phyloP scores from a whole-genome alignment of 2,113 vertebrate species.

The Apodemus sylvaticus region DNA sequence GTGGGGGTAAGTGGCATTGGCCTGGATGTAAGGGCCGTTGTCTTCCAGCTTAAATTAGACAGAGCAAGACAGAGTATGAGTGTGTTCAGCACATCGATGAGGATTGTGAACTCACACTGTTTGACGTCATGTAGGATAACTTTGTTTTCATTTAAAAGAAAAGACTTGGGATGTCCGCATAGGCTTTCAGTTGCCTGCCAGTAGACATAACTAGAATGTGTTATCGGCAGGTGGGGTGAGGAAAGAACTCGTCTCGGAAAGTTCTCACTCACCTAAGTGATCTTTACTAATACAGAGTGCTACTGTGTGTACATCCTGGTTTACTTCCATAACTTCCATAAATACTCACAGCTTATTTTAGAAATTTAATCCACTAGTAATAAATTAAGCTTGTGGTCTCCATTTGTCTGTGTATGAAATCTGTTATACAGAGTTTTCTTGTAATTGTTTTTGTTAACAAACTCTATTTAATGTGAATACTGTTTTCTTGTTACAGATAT shows the following conservation, averaged over 20 bases:
- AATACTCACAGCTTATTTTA: not conserved
- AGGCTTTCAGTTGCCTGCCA: not conserved
- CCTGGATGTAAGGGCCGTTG: not conserved
- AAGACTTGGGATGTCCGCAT: not conserved
- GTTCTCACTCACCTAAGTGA: not conserved
- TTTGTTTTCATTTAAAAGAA: not conserved
- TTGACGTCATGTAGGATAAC: not conserved
- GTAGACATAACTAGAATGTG: not conserved
- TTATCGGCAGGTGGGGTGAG: not conserved
- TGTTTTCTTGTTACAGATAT: constrained; percentile 87
- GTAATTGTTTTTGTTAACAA: not conserved
- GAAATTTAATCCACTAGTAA: constrained; percentile 23
- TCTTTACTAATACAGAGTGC: constrained; percentile 5
- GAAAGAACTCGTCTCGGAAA: constrained; percentile 1
- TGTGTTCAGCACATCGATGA: not conserved
- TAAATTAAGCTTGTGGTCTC: constrained; percentile 26
- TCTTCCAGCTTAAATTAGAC: not conserved
- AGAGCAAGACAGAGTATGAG: not conserved
- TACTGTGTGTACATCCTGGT: not conserved
- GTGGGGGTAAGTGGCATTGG: constrained; percentile 86
- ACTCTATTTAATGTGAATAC: constrained; percentile 37
- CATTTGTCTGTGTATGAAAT: not conserved
- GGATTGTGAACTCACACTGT: not conserved
- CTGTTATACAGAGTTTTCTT: not conserved
- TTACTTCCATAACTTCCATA: not conserved